Base-by-base conservation (phyloP, 2,797 vertebrate species). In the Sparus aurata region DNA sequence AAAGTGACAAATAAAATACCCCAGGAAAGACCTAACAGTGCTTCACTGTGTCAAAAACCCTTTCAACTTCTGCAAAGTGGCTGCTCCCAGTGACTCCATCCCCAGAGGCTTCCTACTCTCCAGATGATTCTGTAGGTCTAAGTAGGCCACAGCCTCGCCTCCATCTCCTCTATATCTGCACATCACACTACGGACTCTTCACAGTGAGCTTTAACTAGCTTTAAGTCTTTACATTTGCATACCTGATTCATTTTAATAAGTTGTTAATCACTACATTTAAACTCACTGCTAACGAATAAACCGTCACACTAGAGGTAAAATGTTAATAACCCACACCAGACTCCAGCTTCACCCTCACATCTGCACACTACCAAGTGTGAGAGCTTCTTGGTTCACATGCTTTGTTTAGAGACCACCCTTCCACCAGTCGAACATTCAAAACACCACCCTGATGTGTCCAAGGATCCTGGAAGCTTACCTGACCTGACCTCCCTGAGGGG, bases 41-140 rank as follows among this genome's bases (percentile, higher is more conserved):
- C 69, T 70, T 75, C 17, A 69, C 49, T 72, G 63, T 52, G 57
- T 63, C 69, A 81, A 79, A 84, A 87, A 49, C 22, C 38, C 16
- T 69, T 80, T 81, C 7, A 45, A 55, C 72, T 73, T 45, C 63
- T 78, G 74, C 65, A 47, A 84, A 88, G 77, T 65, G 79, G 79
- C 70, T 85, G 71, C 69, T 79, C 60, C 59, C 73, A 69, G 66
- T 84, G 34, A 60, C 46, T 78, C 66, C 47, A 17, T 80, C 80
- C 85, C 79, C 0, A 18, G 64, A 75, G 91, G 78, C 41, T 61
- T 73, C 22, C 30, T 71, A 61, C 85, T 89, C 82, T 80, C 82
- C 80, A 88, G 78, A 90, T 84, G 84, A 90, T 86, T 85, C 77
- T 84, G 85, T 67, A 84, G 84, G 84, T 87, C 69, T 87, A 90